A percentile compares a stretch with the other conserved stretches of the same genome.
phyloP scores from a whole-genome alignment of 2,113 vertebrate genomes.

The Gambusia affinis region DNA sequence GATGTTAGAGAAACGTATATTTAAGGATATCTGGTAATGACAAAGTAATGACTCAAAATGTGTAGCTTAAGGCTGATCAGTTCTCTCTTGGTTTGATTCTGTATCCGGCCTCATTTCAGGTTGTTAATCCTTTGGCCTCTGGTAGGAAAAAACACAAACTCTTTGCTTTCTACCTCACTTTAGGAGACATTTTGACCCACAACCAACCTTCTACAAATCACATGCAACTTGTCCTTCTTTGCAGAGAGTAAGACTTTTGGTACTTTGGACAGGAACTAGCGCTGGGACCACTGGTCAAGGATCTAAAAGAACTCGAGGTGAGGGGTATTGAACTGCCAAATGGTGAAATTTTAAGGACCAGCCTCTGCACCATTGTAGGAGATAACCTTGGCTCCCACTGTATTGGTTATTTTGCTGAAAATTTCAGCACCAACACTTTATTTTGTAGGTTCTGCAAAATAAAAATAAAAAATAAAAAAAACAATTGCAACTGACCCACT shows the following conservation, averaged over 20 bases:
- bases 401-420: background rate
- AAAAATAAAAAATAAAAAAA: background rate
- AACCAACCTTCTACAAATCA: slow-evolving; percentile 32
- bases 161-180: slow-evolving; percentile 26
- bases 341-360: background rate
- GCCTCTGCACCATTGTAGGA: background rate
- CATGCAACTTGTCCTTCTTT: slow-evolving; percentile 33
- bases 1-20: background rate
- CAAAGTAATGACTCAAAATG: background rate
- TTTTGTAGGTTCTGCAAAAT: background rate
- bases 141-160: slow-evolving; percentile 38
- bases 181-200: slow-evolving; percentile 26
- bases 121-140: slow-evolving; percentile 11
- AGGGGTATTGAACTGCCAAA: slow-evolving; percentile 5
- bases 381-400: background rate
- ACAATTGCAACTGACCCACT: background rate
- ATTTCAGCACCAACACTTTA: background rate
- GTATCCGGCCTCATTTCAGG: slow-evolving; percentile 36
- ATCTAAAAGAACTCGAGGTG: slow-evolving; percentile 24
- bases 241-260: slow-evolving; percentile 21
- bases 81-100: slow-evolving; percentile 16
- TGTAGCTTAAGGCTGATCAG: background rate
- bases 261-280: slow-evolving; percentile 27
- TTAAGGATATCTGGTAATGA: background rate
- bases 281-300: slow-evolving; percentile 17